These are phyloP conservation scores for human (Homo sapiens) DNA, from an alignment of 2,113 vertebrate species.

Conservation along the genomic window DNA sequence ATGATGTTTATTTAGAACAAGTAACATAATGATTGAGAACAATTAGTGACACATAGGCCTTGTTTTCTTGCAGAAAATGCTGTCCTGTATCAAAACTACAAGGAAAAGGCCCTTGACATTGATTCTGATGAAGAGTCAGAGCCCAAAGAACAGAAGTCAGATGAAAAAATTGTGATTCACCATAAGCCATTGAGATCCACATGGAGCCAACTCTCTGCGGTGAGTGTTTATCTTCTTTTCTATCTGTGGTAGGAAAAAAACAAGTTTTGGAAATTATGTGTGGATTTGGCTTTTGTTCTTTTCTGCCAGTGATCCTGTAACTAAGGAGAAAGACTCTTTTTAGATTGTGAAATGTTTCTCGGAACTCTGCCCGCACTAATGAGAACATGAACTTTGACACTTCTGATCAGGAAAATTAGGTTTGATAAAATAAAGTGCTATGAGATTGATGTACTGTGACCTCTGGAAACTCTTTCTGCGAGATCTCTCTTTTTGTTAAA, in stretches of 20 bases:
- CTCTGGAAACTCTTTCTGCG: background rate
- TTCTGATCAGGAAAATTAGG: background rate
- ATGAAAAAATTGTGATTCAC: conserved; percentile 89
- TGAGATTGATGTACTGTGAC: background rate
- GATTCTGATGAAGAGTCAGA: conserved; percentile 96
- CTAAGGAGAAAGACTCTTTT: background rate
- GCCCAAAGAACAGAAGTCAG: conserved; percentile 84
- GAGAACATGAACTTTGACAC: background rate
- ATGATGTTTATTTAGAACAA: background rate
- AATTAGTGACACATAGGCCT: background rate
- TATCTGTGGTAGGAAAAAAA: background rate
- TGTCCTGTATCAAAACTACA: conserved; percentile 97
- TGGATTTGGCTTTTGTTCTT: background rate
- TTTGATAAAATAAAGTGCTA: background rate
- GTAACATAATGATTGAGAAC: background rate
- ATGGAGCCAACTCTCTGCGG: conserved; percentile 95
- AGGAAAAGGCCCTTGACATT: conserved; percentile 96
- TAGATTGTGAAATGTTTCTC: background rate
- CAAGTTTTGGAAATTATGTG: background rate
- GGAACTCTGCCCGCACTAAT: background rate
- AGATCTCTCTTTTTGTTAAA: background rate
- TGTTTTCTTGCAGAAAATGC: conserved; percentile 89
- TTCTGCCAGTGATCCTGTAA: background rate
- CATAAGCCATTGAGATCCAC: conserved; percentile 92
- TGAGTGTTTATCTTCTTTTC: conserved; percentile 81